Evolutionary conservation across 2,797 vertebrate species (phyloP).

Genomic region (Perodicticus potto): DNA sequence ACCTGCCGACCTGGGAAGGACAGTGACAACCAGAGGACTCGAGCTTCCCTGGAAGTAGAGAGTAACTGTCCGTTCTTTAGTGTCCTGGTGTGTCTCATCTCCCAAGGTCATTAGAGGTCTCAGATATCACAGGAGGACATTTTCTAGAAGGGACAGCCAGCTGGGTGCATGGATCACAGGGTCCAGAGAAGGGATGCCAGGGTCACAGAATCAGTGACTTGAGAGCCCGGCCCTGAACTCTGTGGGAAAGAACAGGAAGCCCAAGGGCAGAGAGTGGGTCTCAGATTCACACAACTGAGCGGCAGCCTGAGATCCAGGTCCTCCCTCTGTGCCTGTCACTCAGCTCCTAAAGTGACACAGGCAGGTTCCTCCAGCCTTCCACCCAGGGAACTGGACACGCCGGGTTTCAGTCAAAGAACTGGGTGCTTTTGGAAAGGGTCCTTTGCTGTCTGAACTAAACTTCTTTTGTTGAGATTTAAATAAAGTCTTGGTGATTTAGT

Average conservation of each 20-base stretch:
- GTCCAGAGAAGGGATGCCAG: neutral
- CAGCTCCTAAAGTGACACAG: neutral
- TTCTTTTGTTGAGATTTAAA: neutral
- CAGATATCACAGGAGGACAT: neutral
- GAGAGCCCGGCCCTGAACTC: neutral
- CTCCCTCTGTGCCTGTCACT: neutral
- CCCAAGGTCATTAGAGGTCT: neutral
- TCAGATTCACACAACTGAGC: neutral
- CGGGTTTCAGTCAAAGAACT: neutral
- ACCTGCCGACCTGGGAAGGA: neutral
- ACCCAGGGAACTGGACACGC: neutral
- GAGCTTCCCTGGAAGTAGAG: neutral
- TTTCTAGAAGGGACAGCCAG: too few relatives aligned
- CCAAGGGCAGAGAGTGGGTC: neutral
- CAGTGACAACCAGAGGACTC: accelerated
- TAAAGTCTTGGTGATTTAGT: neutral
- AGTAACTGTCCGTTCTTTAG: neutral
- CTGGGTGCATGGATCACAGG: neutral
- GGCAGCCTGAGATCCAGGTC: accelerated
- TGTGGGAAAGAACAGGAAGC: neutral
- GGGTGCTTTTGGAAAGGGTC: neutral
- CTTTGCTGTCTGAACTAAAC: neutral
- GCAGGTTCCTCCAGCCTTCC: accelerated
- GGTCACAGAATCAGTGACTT: neutral
- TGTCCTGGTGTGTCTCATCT: neutral